phyloP scores from a whole-genome alignment of 64 coral and sea anemone genomes.

The Catalaphyllia jardinei region DNA sequence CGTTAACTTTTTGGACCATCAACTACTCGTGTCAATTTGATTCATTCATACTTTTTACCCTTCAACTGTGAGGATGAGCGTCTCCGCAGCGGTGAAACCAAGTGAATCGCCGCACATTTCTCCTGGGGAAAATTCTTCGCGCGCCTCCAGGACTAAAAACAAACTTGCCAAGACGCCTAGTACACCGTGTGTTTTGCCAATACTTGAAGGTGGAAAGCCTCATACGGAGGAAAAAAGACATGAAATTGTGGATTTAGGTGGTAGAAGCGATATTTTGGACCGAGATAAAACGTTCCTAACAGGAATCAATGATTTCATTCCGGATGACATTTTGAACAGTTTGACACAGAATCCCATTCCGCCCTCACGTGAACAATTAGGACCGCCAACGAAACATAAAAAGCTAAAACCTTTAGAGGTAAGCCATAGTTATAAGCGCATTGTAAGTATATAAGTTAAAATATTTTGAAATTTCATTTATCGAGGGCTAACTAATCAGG shows the following conservation, averaged over 20 bases:
- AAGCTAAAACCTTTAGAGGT: slow-evolving; percentile 86
- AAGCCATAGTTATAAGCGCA: neutral
- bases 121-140: slow-evolving; percentile 31
- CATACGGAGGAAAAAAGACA: slow-evolving; percentile 30
- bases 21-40: neutral
- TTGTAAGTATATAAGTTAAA: neutral
- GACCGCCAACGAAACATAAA: slow-evolving; percentile 77
- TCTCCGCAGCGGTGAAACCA: slow-evolving; percentile 54
- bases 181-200: slow-evolving; percentile 81
- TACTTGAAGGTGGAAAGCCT: slow-evolving; percentile 65
- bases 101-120: slow-evolving; percentile 35
- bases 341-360: slow-evolving; percentile 85
- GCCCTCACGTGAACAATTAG: slow-evolving; percentile 79
- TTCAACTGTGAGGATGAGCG: slow-evolving; percentile 2
- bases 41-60: neutral
- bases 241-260: neutral
- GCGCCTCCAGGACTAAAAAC: slow-evolving; percentile 37
- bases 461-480: too few relatives aligned
- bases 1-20: too few relatives aligned
- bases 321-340: slow-evolving; percentile 95
- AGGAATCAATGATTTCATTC: slow-evolving; percentile 91
- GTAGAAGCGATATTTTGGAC: slow-evolving; percentile 16
- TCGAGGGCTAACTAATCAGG: too few relatives aligned
- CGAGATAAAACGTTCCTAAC: slow-evolving; percentile 82
- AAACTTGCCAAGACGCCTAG: slow-evolving; percentile 62